phyloP scores from a whole-genome alignment of 2,888 invertebrate genomes.

The Sturmia bella region DNA sequence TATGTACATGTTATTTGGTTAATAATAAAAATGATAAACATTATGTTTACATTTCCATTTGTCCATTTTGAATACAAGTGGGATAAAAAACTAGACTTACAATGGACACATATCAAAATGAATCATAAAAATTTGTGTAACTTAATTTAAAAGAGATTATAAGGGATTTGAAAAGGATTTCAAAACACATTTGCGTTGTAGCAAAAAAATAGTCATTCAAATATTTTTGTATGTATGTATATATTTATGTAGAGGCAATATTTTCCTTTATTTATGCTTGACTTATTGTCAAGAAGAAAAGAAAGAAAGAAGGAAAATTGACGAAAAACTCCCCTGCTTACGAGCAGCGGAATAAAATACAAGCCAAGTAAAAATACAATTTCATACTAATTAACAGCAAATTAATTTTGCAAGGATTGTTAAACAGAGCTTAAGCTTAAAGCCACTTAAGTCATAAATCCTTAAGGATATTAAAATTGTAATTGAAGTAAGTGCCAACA shows the following conservation, averaged over 20 bases:
- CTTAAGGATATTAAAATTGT: slow-evolving; percentile 50
- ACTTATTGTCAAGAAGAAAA: too few relatives aligned
- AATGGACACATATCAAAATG: not conserved
- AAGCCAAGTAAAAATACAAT: slow-evolving; percentile 8
- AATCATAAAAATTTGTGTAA: slow-evolving; percentile 4
- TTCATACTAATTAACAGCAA: slow-evolving; percentile 66
- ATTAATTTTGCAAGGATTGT: slow-evolving; percentile 65
- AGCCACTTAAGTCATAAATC: slow-evolving; percentile 63
- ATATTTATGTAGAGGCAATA: too few relatives aligned
- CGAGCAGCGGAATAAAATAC: not conserved
- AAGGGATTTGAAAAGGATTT: not conserved
- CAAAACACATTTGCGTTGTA: not conserved
- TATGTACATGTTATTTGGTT: slow-evolving; percentile 15
- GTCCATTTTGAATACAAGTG: slow-evolving; percentile 3
- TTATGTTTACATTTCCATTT: slow-evolving; percentile 39
- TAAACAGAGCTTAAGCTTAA: slow-evolving; percentile 62
- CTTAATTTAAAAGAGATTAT: slow-evolving; percentile 34
- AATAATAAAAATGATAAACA: slow-evolving; percentile 58
- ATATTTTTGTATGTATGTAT: too few relatives aligned
- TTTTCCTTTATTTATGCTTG: too few relatives aligned
- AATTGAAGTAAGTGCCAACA: slow-evolving; percentile 44
- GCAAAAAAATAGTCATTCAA: too few relatives aligned
- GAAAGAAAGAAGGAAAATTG: too few relatives aligned
- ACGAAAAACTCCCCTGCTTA: too few relatives aligned
- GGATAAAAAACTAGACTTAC: not conserved